These are phyloP conservation scores for Acrobasis repandana DNA, from an alignment of 2,888 invertebrate species.

Conservation along the genomic window DNA sequence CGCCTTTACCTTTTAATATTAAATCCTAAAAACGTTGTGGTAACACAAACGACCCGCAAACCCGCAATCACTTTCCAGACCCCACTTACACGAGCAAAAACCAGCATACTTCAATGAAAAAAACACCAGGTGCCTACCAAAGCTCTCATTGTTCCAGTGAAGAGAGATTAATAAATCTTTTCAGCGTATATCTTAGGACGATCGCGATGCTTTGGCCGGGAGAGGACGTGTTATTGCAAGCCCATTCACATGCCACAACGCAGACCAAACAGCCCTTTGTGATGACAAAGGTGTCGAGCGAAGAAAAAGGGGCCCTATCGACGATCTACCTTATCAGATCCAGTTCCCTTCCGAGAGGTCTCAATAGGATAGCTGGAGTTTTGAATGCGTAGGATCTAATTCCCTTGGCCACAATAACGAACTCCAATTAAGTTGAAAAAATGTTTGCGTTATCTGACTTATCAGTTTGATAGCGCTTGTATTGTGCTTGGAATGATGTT, in stretches of 20 bases:
- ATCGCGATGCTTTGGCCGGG: constrained; percentile 74
- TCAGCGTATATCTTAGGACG: constrained; percentile 76
- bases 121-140: constrained; percentile 78
- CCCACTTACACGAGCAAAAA: constrained; percentile 69
- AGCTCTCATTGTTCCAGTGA: constrained; percentile 77
- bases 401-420: constrained; percentile 74
- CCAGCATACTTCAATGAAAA: constrained; percentile 71
- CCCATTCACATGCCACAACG: constrained; percentile 81
- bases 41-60: constrained; percentile 38
- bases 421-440: constrained; percentile 70
- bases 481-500: constrained; percentile 44
- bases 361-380: constrained; percentile 77
- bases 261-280: constrained; percentile 80
- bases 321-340: constrained; percentile 81
- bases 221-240: constrained; percentile 80
- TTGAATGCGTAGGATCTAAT: constrained; percentile 80
- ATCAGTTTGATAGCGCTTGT: constrained; percentile 48
- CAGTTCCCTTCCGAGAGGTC: constrained; percentile 80
- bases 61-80: constrained; percentile 53
- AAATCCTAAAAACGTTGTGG: constrained; percentile 24
- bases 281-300: constrained; percentile 82
- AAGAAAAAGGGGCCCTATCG: constrained; percentile 81
- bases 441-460: constrained; percentile 57
- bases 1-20: constrained; percentile 1
- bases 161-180: constrained; percentile 82